phyloP scores from a whole-genome alignment of 35 echinoderm and acorn worm genomes.

The Heliocidaris erythrogramma region DNA sequence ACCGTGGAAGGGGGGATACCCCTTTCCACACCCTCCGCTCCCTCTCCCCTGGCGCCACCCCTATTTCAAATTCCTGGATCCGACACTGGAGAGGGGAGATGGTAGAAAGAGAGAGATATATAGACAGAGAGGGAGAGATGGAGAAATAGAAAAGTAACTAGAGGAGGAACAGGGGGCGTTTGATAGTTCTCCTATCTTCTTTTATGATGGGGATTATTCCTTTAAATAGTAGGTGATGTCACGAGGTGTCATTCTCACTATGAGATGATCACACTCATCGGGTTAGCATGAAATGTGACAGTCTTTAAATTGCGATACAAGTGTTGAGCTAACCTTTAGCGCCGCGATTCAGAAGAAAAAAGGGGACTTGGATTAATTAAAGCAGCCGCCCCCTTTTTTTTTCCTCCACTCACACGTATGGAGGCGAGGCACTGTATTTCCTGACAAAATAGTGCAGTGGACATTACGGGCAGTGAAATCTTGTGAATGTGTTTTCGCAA shows the following conservation, averaged over 20 bases:
- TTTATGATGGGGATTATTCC: neutral
- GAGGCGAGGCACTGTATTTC: neutral
- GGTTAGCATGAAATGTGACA: neutral
- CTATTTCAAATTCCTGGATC: too few species aligned
- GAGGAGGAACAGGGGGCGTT: neutral
- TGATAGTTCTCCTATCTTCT: too few species aligned
- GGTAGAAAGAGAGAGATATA: too few species aligned
- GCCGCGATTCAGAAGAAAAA: neutral
- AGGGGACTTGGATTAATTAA: neutral
- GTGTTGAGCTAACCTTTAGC: neutral
- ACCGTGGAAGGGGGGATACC: too few species aligned
- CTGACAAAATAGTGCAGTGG: neutral
- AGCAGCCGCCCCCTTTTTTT: neutral
- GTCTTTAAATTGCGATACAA: slow-evolving; percentile 11
- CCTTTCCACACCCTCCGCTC: too few species aligned
- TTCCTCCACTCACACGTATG: neutral
- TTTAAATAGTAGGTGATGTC: neutral
- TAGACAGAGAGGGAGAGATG: too few species aligned
- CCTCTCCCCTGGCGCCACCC: too few species aligned
- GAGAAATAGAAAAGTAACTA: neutral
- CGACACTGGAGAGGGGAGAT: too few species aligned
- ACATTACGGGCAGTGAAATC: neutral
- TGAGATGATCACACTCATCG: neutral
- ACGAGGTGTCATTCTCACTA: neutral
- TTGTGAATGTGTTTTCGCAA: neutral